Evolutionary conservation across 1,140 invertebrate species (phyloP).

Genomic region (Microplitis mediator): DNA sequence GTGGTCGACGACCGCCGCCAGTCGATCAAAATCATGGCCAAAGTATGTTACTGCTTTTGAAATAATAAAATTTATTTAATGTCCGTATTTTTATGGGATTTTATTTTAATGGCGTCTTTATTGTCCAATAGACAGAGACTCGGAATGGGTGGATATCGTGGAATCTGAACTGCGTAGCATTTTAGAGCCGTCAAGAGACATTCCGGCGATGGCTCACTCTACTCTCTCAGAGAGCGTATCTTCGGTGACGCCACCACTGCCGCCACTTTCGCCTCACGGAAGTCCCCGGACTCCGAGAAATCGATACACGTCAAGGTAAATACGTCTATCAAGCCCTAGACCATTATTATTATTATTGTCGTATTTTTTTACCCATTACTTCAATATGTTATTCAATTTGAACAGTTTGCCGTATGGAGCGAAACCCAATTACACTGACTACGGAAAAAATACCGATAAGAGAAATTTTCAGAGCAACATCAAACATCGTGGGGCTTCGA

Average conservation of each 20-base stretch:
- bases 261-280: conserved; percentile 73
- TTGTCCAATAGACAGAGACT: conserved; percentile 66
- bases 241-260: conserved; percentile 77
- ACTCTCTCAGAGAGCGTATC: conserved; percentile 71
- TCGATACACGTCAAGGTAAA: conserved; percentile 50
- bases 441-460: conserved; percentile 51
- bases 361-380: not conserved
- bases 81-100: not conserved
- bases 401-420: conserved; percentile 65
- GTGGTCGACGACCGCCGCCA: conserved; percentile 65
- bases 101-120: not conserved
- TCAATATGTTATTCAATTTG: conserved; percentile 19
- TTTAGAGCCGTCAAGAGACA: conserved; percentile 68
- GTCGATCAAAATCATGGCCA: conserved; percentile 39
- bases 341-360: not conserved
- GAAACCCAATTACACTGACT: conserved; percentile 65
- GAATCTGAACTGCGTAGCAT: conserved; percentile 80
- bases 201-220: conserved; percentile 61
- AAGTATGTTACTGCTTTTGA: not conserved
- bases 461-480: conserved; percentile 48
- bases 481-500: conserved; percentile 53
- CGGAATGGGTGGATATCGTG: conserved; percentile 84
- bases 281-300: conserved; percentile 59
- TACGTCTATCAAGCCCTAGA: not conserved
- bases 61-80: not conserved